Conservation (phyloP, 2,888 invertebrate genomes). For the Bellardia bayeri region DNA sequence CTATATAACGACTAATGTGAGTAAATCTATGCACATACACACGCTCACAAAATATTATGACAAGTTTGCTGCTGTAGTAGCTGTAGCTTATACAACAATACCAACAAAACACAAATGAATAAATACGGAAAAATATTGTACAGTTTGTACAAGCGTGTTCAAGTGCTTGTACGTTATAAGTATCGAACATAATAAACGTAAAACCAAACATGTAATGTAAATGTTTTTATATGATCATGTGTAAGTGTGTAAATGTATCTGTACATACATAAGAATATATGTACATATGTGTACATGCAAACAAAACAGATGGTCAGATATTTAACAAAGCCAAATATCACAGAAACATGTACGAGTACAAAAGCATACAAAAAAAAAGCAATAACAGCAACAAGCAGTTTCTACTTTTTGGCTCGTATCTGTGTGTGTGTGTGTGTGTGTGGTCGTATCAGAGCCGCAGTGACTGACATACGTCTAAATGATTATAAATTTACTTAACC, state of each 20-base stretch:
- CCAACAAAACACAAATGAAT: slow-evolving; percentile 8
- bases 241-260: not conserved
- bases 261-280: not conserved
- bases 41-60: slow-evolving; percentile 1
- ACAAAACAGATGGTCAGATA: slow-evolving; percentile 59
- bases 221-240: not conserved
- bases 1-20: not conserved
- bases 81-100: slow-evolving; percentile 20
- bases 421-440: not conserved
- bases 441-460: not conserved
- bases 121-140: slow-evolving; percentile 8
- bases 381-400: not conserved
- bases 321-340: slow-evolving; percentile 56
- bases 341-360: slow-evolving; percentile 3
- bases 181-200: slow-evolving; percentile 56
- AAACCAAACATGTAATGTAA: slow-evolving; percentile 40
- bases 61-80: not conserved
- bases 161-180: not conserved
- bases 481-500: slow-evolving; percentile 59
- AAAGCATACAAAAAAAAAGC: not conserved
- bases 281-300: slow-evolving; percentile 44
- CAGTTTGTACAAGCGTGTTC: slow-evolving; percentile 8
- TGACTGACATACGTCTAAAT: slow-evolving; percentile 48
- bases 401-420: not conserved
- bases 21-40: not conserved